These are phyloP conservation scores for Cryptocheilus praepositus DNA, from an alignment of 2,888 invertebrate species.

Conservation along the genomic window DNA sequence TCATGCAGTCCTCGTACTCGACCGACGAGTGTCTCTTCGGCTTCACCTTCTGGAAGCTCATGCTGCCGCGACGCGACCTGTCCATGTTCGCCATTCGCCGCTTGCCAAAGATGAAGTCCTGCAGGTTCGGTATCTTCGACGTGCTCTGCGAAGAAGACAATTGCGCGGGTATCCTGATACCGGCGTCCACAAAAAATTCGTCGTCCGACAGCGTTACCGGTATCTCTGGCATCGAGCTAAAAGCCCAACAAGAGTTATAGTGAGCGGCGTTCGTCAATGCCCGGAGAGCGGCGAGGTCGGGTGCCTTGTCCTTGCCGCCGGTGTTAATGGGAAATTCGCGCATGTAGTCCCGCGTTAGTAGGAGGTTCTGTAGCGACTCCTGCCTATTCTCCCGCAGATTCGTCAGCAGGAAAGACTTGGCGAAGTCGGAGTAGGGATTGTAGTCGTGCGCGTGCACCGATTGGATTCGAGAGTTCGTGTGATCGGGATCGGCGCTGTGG, in stretches of 20 bases:
- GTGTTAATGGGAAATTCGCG: constrained; percentile 53
- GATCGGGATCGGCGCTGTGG: constrained; percentile 27
- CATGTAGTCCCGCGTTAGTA: constrained; percentile 55
- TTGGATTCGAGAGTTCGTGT: constrained; percentile 27
- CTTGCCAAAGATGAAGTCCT: constrained; percentile 64
- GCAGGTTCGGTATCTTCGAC: constrained; percentile 68
- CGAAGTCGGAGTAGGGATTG: constrained; percentile 51
- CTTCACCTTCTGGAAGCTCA: constrained; percentile 55
- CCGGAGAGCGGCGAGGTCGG: constrained; percentile 54
- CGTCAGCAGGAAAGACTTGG: constrained; percentile 59
- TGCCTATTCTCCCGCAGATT: constrained; percentile 58
- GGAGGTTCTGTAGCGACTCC: constrained; percentile 56
- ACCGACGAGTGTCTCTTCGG: constrained; percentile 56
- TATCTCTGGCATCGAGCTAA: constrained; percentile 72
- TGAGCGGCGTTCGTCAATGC: constrained; percentile 59
- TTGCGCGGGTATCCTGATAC: constrained; percentile 70
- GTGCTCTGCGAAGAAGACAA: constrained; percentile 63
- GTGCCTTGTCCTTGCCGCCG: constrained; percentile 46
- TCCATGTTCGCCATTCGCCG: constrained; percentile 51
- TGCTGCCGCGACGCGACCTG: constrained; percentile 45
- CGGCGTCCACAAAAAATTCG: constrained; percentile 72
- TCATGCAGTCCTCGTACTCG: constrained; percentile 64
- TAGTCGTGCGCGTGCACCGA: constrained; percentile 26
- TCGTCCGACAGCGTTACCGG: constrained; percentile 69
- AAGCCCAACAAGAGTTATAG: constrained; percentile 72